Percentiles rank a stretch among this genome's conserved stretches.
phyloP scores from a whole-genome alignment of 2,888 invertebrate species.

The Esperia sulphurella region DNA sequence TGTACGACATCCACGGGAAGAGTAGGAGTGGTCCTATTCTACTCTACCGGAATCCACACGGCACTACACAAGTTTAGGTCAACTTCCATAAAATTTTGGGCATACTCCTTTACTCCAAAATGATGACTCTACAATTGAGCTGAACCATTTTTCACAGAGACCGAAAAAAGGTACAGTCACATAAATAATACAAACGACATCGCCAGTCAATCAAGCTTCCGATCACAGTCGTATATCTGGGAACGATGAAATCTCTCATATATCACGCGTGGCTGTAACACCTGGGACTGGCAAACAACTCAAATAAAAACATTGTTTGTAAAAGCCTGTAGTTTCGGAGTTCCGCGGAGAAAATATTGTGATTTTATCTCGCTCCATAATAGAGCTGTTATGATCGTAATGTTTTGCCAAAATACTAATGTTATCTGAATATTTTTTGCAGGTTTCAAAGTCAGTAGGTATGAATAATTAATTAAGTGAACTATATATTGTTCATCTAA shows the following conservation, averaged over 20 bases:
- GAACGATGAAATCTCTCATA: background rate
- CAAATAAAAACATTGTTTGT: background rate
- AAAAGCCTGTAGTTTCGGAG: background rate
- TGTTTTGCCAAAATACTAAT: background rate
- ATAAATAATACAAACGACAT: background rate
- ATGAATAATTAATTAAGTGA: no score
- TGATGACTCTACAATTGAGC: no score
- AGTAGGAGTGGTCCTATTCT: no score
- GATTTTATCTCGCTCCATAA: background rate
- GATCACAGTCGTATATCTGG: background rate
- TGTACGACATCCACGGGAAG: no score
- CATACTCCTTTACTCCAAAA: no score
- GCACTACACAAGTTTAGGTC: no score
- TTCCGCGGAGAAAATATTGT: background rate
- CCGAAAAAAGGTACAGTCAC: background rate
- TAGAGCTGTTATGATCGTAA: background rate
- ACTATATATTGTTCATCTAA: no score
- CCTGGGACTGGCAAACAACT: background rate
- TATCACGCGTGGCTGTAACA: background rate
- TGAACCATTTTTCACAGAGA: no score
- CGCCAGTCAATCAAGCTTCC: background rate
- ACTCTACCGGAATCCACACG: no score
- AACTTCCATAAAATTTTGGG: no score
- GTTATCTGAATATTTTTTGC: no score
- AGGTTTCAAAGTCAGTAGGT: no score